Percentiles rank a stretch among this genome's conserved stretches.
Evolutionary conservation across 2,113 vertebrate genomes (phyloP).

Genomic region (Ranitomeya imitator): DNA sequence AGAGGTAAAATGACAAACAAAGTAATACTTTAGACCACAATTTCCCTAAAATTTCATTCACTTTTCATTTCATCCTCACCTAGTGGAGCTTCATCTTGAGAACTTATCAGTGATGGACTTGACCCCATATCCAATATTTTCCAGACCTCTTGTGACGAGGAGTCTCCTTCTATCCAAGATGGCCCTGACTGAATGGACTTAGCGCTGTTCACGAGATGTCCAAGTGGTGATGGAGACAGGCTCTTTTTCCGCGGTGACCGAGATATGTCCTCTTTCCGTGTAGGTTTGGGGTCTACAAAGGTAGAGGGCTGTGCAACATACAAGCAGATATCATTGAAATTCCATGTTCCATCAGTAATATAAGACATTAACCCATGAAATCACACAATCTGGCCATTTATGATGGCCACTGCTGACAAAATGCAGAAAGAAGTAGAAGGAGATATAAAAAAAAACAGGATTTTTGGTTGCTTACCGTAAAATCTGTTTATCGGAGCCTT

Average conservation of each 20-base stretch:
- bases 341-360: background rate
- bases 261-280: background rate
- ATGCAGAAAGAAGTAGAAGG: too few species aligned
- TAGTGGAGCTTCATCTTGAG: slow-evolving; percentile 61
- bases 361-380: background rate
- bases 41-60: too few species aligned
- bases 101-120: slow-evolving; percentile 68
- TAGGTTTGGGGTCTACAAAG: background rate
- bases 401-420: too few species aligned
- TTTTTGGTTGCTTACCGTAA: too few species aligned
- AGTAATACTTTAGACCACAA: too few species aligned
- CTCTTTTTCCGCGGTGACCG: slow-evolving; percentile 23
- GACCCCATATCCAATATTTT: slow-evolving; percentile 72
- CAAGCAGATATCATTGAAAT: too few species aligned
- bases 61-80: slow-evolving; percentile 62
- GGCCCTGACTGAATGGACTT: slow-evolving; percentile 55
- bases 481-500: too few species aligned
- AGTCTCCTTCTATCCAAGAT: slow-evolving; percentile 66
- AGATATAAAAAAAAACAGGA: too few species aligned
- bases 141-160: slow-evolving; percentile 78
- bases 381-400: too few species aligned
- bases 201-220: background rate
- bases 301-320: background rate
- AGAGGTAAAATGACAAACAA: too few species aligned
- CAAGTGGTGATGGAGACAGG: background rate